Conservation (phyloP, 1,140 invertebrate genomes). For the Nymphalis io region DNA sequence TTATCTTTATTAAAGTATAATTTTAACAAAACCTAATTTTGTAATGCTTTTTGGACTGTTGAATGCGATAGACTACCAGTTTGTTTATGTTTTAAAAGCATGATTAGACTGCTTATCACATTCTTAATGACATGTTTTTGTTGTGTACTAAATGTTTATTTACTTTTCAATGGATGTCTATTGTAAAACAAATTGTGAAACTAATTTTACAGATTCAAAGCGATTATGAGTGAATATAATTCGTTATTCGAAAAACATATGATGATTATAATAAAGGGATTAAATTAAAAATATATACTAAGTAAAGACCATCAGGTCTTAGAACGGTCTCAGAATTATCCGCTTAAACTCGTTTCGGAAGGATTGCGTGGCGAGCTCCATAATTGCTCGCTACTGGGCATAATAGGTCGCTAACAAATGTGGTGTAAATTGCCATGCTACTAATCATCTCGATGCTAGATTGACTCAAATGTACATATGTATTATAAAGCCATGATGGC, state of each 20-base stretch:
- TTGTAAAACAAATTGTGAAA: conserved; percentile 3
- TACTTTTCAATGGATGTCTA: not conserved
- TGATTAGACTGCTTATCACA: conserved; percentile 19
- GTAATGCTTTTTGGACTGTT: conserved; percentile 25
- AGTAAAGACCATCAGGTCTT: conserved; percentile 1
- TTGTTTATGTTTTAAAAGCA: conserved; percentile 36
- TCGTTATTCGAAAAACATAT: not conserved
- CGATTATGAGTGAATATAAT: not conserved
- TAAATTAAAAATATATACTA: conserved; percentile 10
- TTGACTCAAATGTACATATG: not conserved
- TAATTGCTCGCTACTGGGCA: conserved; percentile 63
- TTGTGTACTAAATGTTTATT: conserved; percentile 4
- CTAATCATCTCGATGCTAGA: conserved; percentile 23
- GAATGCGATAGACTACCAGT: conserved; percentile 34
- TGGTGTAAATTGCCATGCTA: conserved; percentile 58
- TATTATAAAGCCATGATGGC: not conserved
- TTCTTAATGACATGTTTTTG: conserved; percentile 19
- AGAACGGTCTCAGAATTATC: conserved; percentile 19
- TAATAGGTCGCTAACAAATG: conserved; percentile 68
- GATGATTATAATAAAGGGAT: not conserved
- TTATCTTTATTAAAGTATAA: conserved; percentile 29
- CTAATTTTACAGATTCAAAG: not conserved
- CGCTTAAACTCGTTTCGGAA: conserved; percentile 16
- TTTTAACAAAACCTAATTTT: conserved; percentile 28
- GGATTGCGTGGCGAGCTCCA: conserved; percentile 41